Base-by-base conservation (phyloP, 1,140 invertebrate genomes). In the Hypsibius dujardini region DNA sequence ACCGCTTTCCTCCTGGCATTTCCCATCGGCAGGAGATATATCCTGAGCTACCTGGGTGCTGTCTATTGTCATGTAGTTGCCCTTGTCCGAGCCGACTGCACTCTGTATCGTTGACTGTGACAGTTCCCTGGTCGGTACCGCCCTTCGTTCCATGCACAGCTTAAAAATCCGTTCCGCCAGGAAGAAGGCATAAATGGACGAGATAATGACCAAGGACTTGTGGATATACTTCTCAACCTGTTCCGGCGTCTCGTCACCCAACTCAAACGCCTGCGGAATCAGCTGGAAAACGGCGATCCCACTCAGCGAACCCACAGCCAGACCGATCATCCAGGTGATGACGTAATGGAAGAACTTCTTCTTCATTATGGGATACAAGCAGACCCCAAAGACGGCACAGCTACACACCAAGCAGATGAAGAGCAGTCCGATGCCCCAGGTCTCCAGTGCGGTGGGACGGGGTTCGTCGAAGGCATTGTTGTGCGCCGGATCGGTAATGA, bases 271-370 rank as follows among this genome's bases (percentile, higher is more conserved):
- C 78, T 86, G 83, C 2, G 86, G 86, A 42, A 87, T 82, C 2
- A 87, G 80, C 74, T 86, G 84, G 72, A 87, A 84, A n/a, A 86
- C 76, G 1, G 84, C 82, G 70, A 83, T 85, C 2, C 84, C 84
- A 42, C 82, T 81, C 40, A 87, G 77, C 59, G 84, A 85, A 0
- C 86, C 86, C 42, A 86, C 84, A n/a, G 86, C 86, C 14, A 87
- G 76, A n/a, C 85, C 85, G 70, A 87, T 82, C 74, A 87, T 82
- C 47, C 83, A 79, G 46, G 83, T 83, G 73, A 87, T 79, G 1
- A 86, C 74, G 59, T 79, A 71, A 82, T 80, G 76, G 85, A 87
- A 46, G 80, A 78, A 78, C 1, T 76, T 76, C 72, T 83, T 83
- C 45, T 82, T 84, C 74, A 86, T 81, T 47, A 85, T 77, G 1